Conservation (phyloP, 2,113 vertebrate species). For the Uria lomvia region DNA sequence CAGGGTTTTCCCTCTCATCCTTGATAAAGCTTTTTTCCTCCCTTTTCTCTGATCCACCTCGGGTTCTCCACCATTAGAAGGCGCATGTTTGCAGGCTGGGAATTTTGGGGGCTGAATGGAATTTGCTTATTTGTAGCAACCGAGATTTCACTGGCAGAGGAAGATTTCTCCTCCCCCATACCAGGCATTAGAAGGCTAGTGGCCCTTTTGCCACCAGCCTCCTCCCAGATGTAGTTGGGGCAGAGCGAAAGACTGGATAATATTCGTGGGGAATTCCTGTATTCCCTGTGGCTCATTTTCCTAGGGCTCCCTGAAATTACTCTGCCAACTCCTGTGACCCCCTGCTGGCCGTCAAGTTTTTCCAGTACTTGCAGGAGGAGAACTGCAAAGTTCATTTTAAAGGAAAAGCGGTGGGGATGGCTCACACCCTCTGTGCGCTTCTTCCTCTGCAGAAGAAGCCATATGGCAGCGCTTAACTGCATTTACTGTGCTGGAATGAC, state of each 20-base stretch:
- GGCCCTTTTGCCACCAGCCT: background rate
- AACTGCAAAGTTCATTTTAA: background rate
- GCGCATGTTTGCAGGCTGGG: too few relatives aligned
- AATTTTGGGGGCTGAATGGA: too few relatives aligned
- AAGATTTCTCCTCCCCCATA: too few relatives aligned
- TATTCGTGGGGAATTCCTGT: background rate
- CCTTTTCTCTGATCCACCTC: background rate
- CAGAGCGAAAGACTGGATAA: background rate
- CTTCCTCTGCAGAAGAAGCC: background rate
- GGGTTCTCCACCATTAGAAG: background rate
- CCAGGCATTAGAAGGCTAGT: too few relatives aligned
- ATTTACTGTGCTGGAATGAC: background rate
- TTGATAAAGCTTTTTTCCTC: background rate
- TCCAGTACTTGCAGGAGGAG: background rate
- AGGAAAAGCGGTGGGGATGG: background rate
- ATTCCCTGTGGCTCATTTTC: background rate
- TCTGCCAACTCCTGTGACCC: background rate
- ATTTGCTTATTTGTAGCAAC: too few relatives aligned
- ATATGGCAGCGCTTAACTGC: background rate
- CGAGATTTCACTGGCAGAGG: too few relatives aligned
- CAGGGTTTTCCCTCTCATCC: background rate
- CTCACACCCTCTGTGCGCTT: background rate
- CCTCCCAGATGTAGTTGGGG: fast-evolving
- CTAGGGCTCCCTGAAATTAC: background rate
- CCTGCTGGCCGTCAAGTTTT: too few relatives aligned